These are phyloP conservation scores for Odocoileus virginianus DNA, from an alignment of 2,113 vertebrate species.

Conservation along the genomic window DNA sequence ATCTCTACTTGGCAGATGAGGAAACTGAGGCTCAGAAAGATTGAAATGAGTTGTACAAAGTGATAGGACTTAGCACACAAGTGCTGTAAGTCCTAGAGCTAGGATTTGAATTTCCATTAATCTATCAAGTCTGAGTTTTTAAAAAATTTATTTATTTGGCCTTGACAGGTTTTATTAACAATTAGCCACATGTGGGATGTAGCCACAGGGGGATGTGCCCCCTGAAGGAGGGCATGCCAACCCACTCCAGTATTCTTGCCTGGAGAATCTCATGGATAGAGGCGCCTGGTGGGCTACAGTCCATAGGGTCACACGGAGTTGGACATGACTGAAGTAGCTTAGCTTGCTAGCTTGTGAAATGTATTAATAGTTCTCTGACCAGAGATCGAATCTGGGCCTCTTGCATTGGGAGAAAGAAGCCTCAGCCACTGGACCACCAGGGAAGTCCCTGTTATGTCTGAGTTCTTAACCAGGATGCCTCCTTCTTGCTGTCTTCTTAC, in stretches of 20 bases:
- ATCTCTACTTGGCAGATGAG: accelerated
- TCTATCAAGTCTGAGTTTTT: not conserved
- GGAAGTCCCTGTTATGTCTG: not conserved
- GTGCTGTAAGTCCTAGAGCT: too few relatives aligned
- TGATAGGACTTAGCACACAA: not conserved
- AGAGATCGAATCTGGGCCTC: not conserved
- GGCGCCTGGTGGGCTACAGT: not conserved
- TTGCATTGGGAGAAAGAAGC: not conserved
- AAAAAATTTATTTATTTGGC: not conserved
- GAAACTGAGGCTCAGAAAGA: not conserved
- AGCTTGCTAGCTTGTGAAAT: not conserved
- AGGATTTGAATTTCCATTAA: not conserved
- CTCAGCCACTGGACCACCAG: not conserved
- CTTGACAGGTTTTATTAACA: not conserved
- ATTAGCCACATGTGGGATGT: not conserved
- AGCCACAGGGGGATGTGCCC: too few relatives aligned
- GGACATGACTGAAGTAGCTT: not conserved
- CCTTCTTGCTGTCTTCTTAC: not conserved
- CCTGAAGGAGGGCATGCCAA: not conserved
- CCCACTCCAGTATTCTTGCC: not conserved
- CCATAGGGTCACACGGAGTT: not conserved
- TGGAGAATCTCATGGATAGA: not conserved
- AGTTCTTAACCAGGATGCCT: not conserved
- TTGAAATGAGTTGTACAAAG: too few relatives aligned
- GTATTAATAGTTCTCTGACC: not conserved